These are phyloP conservation scores for Meganola albula DNA, from an alignment of 2,888 invertebrate species.

Conservation along the genomic window DNA sequence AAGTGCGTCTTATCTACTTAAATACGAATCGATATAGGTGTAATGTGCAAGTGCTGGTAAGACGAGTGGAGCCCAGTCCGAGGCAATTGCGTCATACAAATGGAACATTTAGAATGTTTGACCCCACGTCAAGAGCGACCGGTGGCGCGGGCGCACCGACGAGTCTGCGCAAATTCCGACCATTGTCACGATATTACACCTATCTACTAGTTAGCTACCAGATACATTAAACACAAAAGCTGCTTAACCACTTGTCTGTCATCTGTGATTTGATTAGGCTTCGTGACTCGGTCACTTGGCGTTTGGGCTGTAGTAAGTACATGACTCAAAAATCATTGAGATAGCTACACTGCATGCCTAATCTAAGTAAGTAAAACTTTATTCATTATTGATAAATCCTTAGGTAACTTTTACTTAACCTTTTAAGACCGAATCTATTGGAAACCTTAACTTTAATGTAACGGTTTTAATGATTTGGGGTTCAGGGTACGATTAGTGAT, in stretches of 20 bases:
- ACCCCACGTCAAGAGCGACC: conserved; percentile 48
- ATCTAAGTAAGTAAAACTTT: no score
- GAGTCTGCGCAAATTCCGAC: conserved; percentile 47
- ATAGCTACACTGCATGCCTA: no score
- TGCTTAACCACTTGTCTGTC: conserved; percentile 37
- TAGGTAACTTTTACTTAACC: no score
- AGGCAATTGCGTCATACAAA: conserved; percentile 65
- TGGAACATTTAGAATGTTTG: conserved; percentile 70
- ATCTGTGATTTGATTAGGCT: conserved; percentile 33
- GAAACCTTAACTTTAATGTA: no score
- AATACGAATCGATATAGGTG: conserved; percentile 14
- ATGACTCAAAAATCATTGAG: background rate
- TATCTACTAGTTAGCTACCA: conserved; percentile 32
- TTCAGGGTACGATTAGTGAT: no score
- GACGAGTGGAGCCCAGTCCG: conserved; percentile 69
- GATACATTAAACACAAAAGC: conserved; percentile 33
- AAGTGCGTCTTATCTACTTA: no score
- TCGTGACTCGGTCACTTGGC: no score
- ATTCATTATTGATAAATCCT: no score
- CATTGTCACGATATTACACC: conserved; percentile 58
- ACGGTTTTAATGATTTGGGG: no score
- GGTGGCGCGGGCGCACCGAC: conserved; percentile 28
- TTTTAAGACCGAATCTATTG: no score
- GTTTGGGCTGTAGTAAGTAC: no score
- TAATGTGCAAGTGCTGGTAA: conserved; percentile 46